Conservation (phyloP, 2,888 invertebrate genomes). For the Didymodactylos carnosus region DNA sequence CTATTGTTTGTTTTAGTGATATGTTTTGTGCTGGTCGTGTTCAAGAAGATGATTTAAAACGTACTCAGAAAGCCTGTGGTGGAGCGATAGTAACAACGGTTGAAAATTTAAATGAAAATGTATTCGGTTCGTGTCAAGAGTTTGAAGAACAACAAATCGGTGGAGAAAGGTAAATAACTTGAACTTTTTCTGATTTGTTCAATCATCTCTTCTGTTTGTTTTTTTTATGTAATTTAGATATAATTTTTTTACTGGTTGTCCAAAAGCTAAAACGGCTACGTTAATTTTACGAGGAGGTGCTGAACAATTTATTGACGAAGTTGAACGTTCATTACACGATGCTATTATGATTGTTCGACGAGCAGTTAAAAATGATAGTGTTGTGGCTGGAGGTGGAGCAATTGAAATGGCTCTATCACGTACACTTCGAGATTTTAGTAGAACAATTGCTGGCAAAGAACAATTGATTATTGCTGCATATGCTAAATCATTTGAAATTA, state of each 20-base stretch:
- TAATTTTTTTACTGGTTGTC: conserved; percentile 61
- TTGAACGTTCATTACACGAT: conserved; percentile 89
- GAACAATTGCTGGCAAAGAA: conserved; percentile 73
- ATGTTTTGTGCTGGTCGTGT: conserved; percentile 98
- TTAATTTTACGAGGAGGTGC: conserved; percentile 81
- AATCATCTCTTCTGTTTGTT: too few species aligned
- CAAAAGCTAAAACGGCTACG: conserved; percentile 80
- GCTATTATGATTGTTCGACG: conserved; percentile 97
- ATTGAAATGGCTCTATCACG: conserved; percentile 95
- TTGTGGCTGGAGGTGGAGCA: conserved; percentile 93
- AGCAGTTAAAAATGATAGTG: conserved; percentile 84
- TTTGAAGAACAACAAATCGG: conserved; percentile 90
- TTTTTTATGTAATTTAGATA: too few species aligned
- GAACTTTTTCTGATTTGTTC: too few species aligned
- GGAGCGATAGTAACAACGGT: conserved; percentile 84
- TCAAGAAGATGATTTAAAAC: conserved; percentile 73
- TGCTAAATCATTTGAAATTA: conserved; percentile 79
- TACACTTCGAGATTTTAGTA: conserved; percentile 66
- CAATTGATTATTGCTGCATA: conserved; percentile 77
- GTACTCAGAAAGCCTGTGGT: conserved; percentile 92
- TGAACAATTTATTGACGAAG: conserved; percentile 95
- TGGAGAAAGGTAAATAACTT: too few species aligned
- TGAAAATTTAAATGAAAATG: conserved; percentile 49
- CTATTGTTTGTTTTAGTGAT: too few species aligned
- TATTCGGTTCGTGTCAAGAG: conserved; percentile 59